A percentile compares a stretch with the other conserved stretches of the same genome.
These are phyloP conservation scores for Smittia sp. DNA, from an alignment of 2,888 invertebrate species.

Conservation along the genomic window DNA sequence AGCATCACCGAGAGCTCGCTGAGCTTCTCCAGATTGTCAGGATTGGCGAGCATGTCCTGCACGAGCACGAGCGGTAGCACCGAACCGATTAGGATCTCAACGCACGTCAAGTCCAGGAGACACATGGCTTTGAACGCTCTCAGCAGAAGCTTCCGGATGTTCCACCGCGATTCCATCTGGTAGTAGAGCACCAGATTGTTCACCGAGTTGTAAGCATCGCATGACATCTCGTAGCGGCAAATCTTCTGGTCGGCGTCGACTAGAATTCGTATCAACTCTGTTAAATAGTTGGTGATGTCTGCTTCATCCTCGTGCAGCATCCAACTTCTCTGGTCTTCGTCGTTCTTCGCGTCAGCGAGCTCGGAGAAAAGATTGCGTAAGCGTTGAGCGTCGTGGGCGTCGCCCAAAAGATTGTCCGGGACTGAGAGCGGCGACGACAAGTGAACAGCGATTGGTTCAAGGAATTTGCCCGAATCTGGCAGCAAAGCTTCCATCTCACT, in stretches of 20 bases:
- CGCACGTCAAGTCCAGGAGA: constrained; percentile 74
- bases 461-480: constrained; percentile 60
- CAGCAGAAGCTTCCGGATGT: constrained; percentile 74
- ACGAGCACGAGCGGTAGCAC: constrained; percentile 83
- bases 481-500: constrained; percentile 56
- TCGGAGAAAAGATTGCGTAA: constrained; percentile 80
- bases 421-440: constrained; percentile 64
- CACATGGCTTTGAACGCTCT: constrained; percentile 87
- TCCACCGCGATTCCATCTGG: constrained; percentile 92
- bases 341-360: constrained; percentile 85
- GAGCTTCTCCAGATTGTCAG: constrained; percentile 73
- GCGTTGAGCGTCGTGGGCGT: constrained; percentile 77
- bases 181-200: constrained; percentile 87
- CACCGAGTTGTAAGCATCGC: constrained; percentile 80
- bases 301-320: constrained; percentile 90
- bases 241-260: constrained; percentile 90
- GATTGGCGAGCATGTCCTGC: constrained; percentile 73
- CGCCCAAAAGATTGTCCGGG: constrained; percentile 61
- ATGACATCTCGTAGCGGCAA: constrained; percentile 77
- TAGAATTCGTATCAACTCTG: constrained; percentile 78
- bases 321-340: constrained; percentile 94
- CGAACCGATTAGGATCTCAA: constrained; percentile 80
- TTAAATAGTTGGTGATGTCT: constrained; percentile 80
- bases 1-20: constrained; percentile 79
- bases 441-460: constrained; percentile 61